Evolutionary conservation across 2,888 invertebrate genomes (phyloP).

Genomic region (Oscheius sp.): DNA sequence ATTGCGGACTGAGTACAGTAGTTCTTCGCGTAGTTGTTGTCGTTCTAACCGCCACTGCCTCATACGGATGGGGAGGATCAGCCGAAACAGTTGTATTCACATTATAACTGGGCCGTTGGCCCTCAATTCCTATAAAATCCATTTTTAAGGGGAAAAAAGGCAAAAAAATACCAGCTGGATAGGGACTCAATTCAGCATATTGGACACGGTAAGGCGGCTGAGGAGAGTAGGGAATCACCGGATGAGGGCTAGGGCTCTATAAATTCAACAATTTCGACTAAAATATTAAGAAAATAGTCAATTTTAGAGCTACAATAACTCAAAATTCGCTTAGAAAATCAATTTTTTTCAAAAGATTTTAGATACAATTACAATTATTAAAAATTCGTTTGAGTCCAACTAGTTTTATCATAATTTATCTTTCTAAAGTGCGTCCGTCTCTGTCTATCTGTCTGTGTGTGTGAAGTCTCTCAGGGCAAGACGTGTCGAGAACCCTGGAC

Average conservation of each 20-base stretch:
- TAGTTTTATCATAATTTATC: too few relatives aligned
- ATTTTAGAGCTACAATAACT: background rate
- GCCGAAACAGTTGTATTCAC: background rate
- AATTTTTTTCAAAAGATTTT: too few relatives aligned
- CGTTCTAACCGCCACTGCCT: conserved; percentile 27
- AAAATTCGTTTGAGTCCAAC: too few relatives aligned
- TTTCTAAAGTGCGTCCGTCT: too few relatives aligned
- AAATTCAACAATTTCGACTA: background rate
- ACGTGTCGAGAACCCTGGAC: too few relatives aligned
- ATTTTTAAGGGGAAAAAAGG: background rate
- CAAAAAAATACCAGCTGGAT: background rate
- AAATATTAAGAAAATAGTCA: background rate
- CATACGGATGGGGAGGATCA: conserved; percentile 3
- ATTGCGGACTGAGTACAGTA: conserved; percentile 16
- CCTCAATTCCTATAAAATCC: background rate
- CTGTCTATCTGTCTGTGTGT: too few relatives aligned
- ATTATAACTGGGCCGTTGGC: background rate
- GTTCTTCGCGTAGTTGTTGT: conserved; percentile 30
- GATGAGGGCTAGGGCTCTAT: conserved; percentile 3
- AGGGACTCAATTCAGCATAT: background rate
- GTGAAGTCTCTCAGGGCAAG: too few relatives aligned
- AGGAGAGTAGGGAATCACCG: conserved; percentile 4
- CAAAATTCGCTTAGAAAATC: too few relatives aligned
- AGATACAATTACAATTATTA: too few relatives aligned
- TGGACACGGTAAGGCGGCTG: conserved; percentile 6